These are phyloP conservation scores for Augiades crinisus DNA, from an alignment of 2,888 invertebrate genomes.

Conservation along the genomic window DNA sequence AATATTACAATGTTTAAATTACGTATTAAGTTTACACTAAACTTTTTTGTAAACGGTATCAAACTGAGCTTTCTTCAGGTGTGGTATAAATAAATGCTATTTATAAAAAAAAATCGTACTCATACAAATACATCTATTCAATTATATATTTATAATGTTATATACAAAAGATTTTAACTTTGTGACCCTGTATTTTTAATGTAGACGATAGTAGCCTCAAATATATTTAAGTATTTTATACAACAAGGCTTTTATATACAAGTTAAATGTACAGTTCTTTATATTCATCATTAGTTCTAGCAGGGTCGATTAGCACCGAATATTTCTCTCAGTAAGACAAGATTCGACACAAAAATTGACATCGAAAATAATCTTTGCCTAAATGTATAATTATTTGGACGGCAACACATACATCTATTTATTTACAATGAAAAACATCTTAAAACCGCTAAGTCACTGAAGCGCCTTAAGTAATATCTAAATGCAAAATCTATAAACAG, in stretches of 20 bases:
- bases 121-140: constrained; percentile 44
- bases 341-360: constrained; percentile 22
- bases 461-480: constrained; percentile 64
- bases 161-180: constrained; percentile 59
- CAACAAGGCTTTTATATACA: constrained; percentile 58
- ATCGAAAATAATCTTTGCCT: constrained; percentile 25
- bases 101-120: constrained; percentile 40
- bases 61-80: constrained; percentile 79
- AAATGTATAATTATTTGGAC: constrained; percentile 53
- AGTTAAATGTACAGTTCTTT: constrained; percentile 43
- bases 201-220: constrained; percentile 64
- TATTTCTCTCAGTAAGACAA: constrained; percentile 31
- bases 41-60: constrained; percentile 42
- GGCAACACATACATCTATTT: constrained; percentile 50
- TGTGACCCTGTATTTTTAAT: constrained; percentile 66
- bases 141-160: constrained; percentile 50
- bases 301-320: constrained; percentile 70
- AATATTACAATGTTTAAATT: constrained; percentile 29
- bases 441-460: constrained; percentile 43
- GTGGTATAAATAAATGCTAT: constrained; percentile 72
- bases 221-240: constrained; percentile 53
- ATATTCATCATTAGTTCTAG: constrained; percentile 40
- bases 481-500: constrained; percentile 74
- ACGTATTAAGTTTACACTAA: constrained; percentile 27
- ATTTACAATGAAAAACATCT: constrained; percentile 53